These are phyloP conservation scores for Tragelaphus imberbis DNA, from an alignment of 2,113 vertebrate species.

Conservation along the genomic window DNA sequence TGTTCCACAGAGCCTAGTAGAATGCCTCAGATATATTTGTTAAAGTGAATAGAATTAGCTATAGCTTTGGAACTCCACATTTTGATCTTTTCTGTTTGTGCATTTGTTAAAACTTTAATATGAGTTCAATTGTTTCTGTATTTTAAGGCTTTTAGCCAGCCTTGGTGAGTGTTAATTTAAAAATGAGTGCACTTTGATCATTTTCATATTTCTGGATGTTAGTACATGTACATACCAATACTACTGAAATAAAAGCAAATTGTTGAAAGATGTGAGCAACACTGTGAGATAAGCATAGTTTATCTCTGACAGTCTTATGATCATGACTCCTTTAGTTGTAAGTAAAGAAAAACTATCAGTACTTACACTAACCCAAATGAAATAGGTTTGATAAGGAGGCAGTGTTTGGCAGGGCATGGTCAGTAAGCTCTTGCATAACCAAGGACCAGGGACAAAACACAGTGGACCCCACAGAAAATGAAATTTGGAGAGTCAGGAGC, in stretches of 20 bases:
- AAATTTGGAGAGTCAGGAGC: not conserved
- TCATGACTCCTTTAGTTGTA: not conserved
- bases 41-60: not conserved
- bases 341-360: not conserved
- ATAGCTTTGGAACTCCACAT: not conserved
- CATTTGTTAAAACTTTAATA: not conserved
- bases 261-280: not conserved
- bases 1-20: not conserved
- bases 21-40: not conserved
- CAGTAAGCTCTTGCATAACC: not conserved
- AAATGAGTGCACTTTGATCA: not conserved
- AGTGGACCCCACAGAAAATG: not conserved
- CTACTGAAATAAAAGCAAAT: not conserved
- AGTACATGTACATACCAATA: not conserved
- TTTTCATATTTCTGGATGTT: not conserved
- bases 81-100: not conserved
- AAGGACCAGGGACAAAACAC: not conserved
- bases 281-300: not conserved
- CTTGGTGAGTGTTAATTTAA: not conserved
- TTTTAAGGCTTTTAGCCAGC: constrained; percentile 5
- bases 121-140: not conserved
- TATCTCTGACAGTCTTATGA: not conserved
- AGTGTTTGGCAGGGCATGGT: not conserved
- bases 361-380: not conserved
- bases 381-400: not conserved